Evolutionary conservation across 2,888 invertebrate genomes (phyloP).

Genomic region (Cephus nigrinus): DNA sequence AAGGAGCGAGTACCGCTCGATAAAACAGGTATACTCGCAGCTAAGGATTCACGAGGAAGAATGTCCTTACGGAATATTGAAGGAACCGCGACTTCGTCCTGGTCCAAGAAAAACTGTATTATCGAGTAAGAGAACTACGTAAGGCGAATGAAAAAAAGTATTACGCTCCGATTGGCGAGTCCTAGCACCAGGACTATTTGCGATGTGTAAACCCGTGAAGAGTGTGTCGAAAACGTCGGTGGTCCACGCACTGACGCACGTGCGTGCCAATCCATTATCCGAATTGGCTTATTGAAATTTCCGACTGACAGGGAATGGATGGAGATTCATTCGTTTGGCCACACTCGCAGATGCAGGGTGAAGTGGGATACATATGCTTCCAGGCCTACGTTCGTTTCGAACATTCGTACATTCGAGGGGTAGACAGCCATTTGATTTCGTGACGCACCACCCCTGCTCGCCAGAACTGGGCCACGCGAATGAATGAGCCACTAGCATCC

Average conservation of each 20-base stretch:
- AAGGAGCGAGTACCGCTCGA: not conserved
- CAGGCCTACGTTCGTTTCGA: constrained; percentile 25
- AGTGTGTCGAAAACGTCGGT: not conserved
- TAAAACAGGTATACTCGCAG: not conserved
- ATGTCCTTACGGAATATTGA: not conserved
- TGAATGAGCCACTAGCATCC: not conserved
- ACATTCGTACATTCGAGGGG: constrained; percentile 31
- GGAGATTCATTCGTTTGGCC: constrained; percentile 60
- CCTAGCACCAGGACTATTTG: not conserved
- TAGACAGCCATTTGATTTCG: constrained; percentile 52
- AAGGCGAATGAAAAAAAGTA: not conserved
- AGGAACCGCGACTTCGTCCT: not conserved
- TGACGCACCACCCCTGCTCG: constrained; percentile 30
- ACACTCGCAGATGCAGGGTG: constrained; percentile 52
- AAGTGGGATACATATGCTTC: constrained; percentile 30
- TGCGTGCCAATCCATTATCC: constrained; percentile 62
- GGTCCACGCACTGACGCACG: constrained; percentile 33
- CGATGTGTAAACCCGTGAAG: not conserved
- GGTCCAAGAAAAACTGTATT: not conserved
- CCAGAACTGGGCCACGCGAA: constrained; percentile 2
- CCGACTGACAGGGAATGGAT: constrained; percentile 59
- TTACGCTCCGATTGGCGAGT: not conserved
- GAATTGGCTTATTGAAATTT: constrained; percentile 66
- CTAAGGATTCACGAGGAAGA: not conserved
- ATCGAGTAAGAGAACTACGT: not conserved